Evolutionary conservation across 2,888 invertebrate genomes (phyloP).

Genomic region (Amphipyra tragopoginis): DNA sequence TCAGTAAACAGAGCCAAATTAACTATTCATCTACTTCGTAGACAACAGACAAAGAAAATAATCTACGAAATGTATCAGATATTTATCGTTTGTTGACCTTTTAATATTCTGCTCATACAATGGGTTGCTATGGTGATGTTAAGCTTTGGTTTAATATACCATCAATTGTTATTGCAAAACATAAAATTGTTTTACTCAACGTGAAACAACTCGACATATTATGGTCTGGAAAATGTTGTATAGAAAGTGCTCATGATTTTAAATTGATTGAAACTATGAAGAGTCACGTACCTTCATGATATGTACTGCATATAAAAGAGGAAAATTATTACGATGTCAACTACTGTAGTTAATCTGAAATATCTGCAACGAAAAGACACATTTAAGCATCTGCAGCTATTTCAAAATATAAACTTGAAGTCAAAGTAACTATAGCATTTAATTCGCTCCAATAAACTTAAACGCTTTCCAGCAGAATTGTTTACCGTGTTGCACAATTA

Average conservation of each 20-base stretch:
- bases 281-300: too few relatives aligned
- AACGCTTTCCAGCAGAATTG: slow-evolving; percentile 46
- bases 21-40: slow-evolving; percentile 3
- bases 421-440: slow-evolving; percentile 36
- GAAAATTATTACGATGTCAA: too few relatives aligned
- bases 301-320: too few relatives aligned
- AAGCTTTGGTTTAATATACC: background rate
- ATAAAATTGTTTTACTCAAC: too few relatives aligned
- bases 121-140: background rate
- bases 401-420: slow-evolving; percentile 35
- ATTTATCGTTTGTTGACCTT: slow-evolving; percentile 12
- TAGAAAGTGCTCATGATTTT: too few relatives aligned
- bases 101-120: background rate
- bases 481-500: slow-evolving; percentile 40
- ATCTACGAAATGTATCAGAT: background rate
- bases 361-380: too few relatives aligned
- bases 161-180: background rate
- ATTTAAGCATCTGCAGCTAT: slow-evolving; percentile 23
- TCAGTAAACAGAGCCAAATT: background rate
- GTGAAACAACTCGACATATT: too few relatives aligned
- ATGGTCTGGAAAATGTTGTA: too few relatives aligned
- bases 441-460: slow-evolving; percentile 45
- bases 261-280: too few relatives aligned
- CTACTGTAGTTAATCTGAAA: too few relatives aligned
- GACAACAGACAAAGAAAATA: slow-evolving; percentile 1